Percentiles rank a stretch among this genome's conserved stretches.
Conservation (phyloP, 2,113 vertebrate genomes). For the Dinomys branickii region DNA sequence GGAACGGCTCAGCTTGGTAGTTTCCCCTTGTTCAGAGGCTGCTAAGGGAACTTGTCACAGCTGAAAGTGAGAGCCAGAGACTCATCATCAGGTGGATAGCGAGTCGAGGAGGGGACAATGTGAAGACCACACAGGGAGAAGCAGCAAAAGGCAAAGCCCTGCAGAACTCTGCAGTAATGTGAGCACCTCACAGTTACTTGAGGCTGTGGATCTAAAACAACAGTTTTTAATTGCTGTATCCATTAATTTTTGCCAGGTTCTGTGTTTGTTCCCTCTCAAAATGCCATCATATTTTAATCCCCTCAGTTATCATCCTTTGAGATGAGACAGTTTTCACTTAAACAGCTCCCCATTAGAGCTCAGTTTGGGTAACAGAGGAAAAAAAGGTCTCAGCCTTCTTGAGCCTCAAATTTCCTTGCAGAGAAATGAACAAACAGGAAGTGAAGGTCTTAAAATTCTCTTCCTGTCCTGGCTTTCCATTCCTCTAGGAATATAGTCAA, state of each 20-base stretch:
- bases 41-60: background rate
- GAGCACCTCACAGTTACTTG: fast-evolving
- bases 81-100: background rate
- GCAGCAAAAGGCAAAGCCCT: background rate
- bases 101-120: background rate
- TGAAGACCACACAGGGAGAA: background rate
- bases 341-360: background rate
- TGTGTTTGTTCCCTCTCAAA: background rate
- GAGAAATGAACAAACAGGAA: background rate
- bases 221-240: background rate
- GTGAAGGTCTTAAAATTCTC: background rate
- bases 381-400: background rate
- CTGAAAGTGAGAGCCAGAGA: background rate
- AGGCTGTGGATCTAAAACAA: background rate
- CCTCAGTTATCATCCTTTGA: background rate
- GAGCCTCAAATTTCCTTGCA: background rate
- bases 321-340: background rate
- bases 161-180: fast-evolving
- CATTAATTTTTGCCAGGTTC: background rate
- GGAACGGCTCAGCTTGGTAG: background rate
- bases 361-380: background rate
- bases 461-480: background rate
- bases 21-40: background rate
- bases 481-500: background rate
- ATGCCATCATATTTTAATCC: background rate